Conservation (phyloP, 2,888 invertebrate genomes). For the Hirtodrosophila trivittata region DNA sequence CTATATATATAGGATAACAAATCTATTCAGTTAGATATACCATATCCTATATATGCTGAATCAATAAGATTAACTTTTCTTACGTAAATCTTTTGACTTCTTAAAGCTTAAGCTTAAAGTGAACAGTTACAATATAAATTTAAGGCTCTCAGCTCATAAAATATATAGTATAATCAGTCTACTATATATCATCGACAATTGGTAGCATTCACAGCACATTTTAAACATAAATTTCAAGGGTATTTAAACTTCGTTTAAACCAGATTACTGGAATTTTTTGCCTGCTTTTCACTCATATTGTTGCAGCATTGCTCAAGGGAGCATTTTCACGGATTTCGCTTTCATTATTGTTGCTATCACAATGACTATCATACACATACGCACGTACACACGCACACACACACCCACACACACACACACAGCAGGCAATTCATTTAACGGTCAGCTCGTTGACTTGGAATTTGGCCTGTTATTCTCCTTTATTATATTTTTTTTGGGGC, state of each 20-base stretch:
- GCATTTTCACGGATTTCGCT: slow-evolving; percentile 27
- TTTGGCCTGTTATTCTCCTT: slow-evolving; percentile 25
- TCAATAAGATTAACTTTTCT: too few relatives aligned
- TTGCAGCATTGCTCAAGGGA: slow-evolving; percentile 33
- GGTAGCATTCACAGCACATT: too few relatives aligned
- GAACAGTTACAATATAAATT: too few relatives aligned
- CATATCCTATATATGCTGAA: too few relatives aligned
- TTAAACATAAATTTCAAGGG: neutral
- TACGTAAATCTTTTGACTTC: too few relatives aligned
- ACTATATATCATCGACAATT: too few relatives aligned
- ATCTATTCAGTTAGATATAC: too few relatives aligned
- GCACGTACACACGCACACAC: slow-evolving; percentile 1
- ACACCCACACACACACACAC: slow-evolving; percentile 1
- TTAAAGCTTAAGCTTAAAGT: too few relatives aligned
- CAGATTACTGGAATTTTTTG: slow-evolving; percentile 1
- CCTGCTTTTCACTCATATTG: slow-evolving; percentile 17
- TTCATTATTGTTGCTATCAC: slow-evolving; percentile 13
- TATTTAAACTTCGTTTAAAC: slow-evolving; percentile 2
- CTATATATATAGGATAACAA: too few relatives aligned
- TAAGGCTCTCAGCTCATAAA: too few relatives aligned
- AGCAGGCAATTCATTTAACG: slow-evolving; percentile 53
- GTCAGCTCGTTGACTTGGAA: slow-evolving; percentile 59
- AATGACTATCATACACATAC: slow-evolving; percentile 11
- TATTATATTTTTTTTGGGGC: slow-evolving; percentile 14
- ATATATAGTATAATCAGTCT: too few relatives aligned